Conservation (phyloP, 2,888 invertebrate genomes). For the Mesopsocus fuscifrons region DNA sequence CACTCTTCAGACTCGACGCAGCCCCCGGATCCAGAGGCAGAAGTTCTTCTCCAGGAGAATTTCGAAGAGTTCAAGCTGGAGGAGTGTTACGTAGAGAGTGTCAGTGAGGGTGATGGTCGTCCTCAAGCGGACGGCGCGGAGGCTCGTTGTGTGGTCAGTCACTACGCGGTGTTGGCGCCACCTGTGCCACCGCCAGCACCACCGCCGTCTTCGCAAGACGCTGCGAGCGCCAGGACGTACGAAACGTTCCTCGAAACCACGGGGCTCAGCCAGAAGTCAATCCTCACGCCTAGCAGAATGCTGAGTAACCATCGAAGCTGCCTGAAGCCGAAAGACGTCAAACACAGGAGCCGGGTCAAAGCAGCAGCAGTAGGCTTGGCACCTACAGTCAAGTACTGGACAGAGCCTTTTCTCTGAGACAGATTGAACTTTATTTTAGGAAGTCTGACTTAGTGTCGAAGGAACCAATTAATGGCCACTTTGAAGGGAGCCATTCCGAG, state of each 20-base stretch:
- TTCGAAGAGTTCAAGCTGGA: constrained; percentile 65
- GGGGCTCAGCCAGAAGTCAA: constrained; percentile 60
- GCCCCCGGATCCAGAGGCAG: constrained; percentile 17
- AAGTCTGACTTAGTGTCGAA: too few species aligned
- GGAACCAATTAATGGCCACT: too few species aligned
- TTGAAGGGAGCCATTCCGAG: too few species aligned
- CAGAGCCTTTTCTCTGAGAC: constrained; percentile 25
- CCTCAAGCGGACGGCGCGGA: constrained; percentile 24
- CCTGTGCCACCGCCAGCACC: constrained; percentile 24
- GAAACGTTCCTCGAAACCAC: constrained; percentile 62
- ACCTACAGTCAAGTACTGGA: constrained; percentile 26
- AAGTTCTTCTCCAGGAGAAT: constrained; percentile 33
- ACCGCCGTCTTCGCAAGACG: constrained; percentile 20
- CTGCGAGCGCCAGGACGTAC: constrained; percentile 31
- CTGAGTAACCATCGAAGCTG: constrained; percentile 58
- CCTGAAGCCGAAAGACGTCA: constrained; percentile 58
- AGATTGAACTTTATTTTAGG: not conserved
- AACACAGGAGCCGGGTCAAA: constrained; percentile 47
- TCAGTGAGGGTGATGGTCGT: constrained; percentile 16
- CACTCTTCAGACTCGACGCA: constrained; percentile 20
- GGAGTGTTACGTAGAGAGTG: constrained; percentile 37
- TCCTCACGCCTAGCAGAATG: constrained; percentile 44
- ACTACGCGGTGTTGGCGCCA: constrained; percentile 22
- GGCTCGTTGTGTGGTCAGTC: constrained; percentile 24
- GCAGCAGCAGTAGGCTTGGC: constrained; percentile 30